These are phyloP conservation scores for Dryocosmus kuriphilus DNA, from an alignment of 2,888 invertebrate species.

Conservation along the genomic window DNA sequence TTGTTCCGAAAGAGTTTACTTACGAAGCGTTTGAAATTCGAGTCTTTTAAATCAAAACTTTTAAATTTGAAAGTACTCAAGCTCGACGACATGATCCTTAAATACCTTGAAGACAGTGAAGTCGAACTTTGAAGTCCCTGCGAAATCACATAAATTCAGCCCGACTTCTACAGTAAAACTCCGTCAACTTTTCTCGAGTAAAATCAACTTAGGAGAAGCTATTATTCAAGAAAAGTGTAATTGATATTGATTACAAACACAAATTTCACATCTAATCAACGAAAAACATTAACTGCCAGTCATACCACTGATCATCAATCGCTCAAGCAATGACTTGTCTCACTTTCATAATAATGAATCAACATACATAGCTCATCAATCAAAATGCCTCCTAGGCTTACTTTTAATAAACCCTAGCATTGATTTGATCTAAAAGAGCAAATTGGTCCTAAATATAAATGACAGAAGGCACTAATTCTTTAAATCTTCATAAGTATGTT, in stretches of 20 bases:
- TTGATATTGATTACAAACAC: conserved; percentile 18
- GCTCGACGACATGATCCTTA: not conserved
- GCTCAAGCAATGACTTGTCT: conserved; percentile 9
- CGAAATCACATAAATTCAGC: not conserved
- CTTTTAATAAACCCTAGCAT: not conserved
- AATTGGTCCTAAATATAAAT: conserved; percentile 8
- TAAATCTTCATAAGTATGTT: conserved; percentile 12
- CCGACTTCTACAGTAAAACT: not conserved
- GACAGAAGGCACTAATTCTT: not conserved
- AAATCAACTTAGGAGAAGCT: not conserved
- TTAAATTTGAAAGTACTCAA: not conserved
- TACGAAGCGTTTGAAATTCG: no score
- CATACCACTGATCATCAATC: conserved; percentile 17
- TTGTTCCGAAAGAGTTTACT: no score
- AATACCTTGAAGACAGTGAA: not conserved
- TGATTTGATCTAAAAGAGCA: not conserved
- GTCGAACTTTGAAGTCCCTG: conserved; percentile 7
- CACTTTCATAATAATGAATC: conserved; percentile 11
- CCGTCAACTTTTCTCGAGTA: not conserved
- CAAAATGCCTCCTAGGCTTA: not conserved
- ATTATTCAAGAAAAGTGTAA: not conserved
- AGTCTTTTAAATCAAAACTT: no score
- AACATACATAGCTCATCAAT: conserved; percentile 19
- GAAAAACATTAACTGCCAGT: conserved; percentile 1
- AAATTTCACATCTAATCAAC: conserved; percentile 8